A percentile compares a stretch with the other conserved stretches of the same genome.
These are phyloP conservation scores for Perdita meconis DNA, from an alignment of 2,888 invertebrate genomes.

Conservation along the genomic window DNA sequence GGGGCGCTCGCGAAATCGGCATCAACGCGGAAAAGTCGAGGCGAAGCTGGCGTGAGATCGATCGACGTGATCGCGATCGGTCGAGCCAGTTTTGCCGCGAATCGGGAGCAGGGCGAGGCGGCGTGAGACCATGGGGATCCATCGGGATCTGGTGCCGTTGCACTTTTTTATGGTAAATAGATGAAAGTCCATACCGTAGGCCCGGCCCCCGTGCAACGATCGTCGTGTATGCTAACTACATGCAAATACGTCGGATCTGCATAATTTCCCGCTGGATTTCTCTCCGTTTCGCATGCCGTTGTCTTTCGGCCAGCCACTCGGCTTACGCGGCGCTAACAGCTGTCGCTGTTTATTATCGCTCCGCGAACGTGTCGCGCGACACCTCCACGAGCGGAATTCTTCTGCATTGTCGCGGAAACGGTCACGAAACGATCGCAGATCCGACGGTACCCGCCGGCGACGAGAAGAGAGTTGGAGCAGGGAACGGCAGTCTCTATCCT, in stretches of 20 bases:
- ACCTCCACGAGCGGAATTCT: slow-evolving; percentile 8
- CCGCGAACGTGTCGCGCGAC: slow-evolving; percentile 13
- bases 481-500: not conserved
- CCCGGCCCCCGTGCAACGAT: slow-evolving; percentile 48
- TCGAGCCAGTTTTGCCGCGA: slow-evolving; percentile 13
- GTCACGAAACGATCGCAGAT: slow-evolving; percentile 3
- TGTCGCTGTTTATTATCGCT: slow-evolving; percentile 48
- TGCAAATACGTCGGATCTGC: slow-evolving; percentile 76
- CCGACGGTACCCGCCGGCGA: not conserved
- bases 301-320: slow-evolving; percentile 54
- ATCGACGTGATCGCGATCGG: slow-evolving; percentile 57
- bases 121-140: slow-evolving; percentile 52
- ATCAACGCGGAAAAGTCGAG: slow-evolving; percentile 43
- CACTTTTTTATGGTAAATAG: slow-evolving; percentile 75
- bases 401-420: slow-evolving; percentile 22
- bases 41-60: slow-evolving; percentile 58
- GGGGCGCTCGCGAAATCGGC: slow-evolving; percentile 44
- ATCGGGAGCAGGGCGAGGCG: slow-evolving; percentile 57
- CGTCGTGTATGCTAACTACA: slow-evolving; percentile 73
- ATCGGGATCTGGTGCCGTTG: no score
- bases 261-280: slow-evolving; percentile 77
- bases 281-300: slow-evolving; percentile 67
- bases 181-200: slow-evolving; percentile 73
- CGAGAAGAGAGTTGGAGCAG: slow-evolving; percentile 15
- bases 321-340: slow-evolving; percentile 52